Base-by-base conservation (phyloP, 1,140 invertebrate genomes). In the Drosophila busckii region DNA sequence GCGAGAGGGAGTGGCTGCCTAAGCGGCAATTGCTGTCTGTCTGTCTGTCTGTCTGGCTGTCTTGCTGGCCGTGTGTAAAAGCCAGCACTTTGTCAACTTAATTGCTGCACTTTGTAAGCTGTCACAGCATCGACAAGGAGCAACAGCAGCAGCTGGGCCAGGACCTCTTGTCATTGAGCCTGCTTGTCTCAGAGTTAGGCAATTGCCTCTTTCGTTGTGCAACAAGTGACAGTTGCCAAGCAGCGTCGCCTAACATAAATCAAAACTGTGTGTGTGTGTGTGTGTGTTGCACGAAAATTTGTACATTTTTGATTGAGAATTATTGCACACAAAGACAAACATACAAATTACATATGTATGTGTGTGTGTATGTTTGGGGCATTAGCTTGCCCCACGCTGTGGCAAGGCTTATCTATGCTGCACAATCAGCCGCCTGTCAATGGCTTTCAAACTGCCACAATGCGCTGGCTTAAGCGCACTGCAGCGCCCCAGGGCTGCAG, bases 21-120 rank as follows among this genome's bases (percentile, higher is more conserved):
- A n/a, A n/a, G n/a, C n/a, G n/a, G n/a, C n/a, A n/a, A n/a, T n/a
- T n/a, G n/a, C n/a, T n/a, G n/a, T n/a, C n/a, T n/a, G n/a, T n/a
- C n/a, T n/a, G n/a, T n/a, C n/a, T n/a, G n/a, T n/a, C n/a, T n/a
- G n/a, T n/a, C n/a, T n/a, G n/a, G n/a, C n/a, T n/a, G n/a, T n/a
- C n/a, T n/a, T n/a, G n/a, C n/a, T n/a, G n/a, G 46, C 54, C 54
- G 59, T 62, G 52, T 56, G 53, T 46, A 63, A 63, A 58, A 56
- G 44, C 59, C 59, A 55, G 70, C 63, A 83, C 63, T 83, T 83
- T 83, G 76, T 83, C 76, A 83, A 62, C 59, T 67, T 83, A 83
- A 83, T 83, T 83, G 67, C 70, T 50, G 66, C 76, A 83, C 76
- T 83, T 83, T 83, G 76, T 83, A 68, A 83, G 73, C 54, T 83